phyloP scores from a whole-genome alignment of 2,113 vertebrate genomes.

The Amphiprion ocellaris region DNA sequence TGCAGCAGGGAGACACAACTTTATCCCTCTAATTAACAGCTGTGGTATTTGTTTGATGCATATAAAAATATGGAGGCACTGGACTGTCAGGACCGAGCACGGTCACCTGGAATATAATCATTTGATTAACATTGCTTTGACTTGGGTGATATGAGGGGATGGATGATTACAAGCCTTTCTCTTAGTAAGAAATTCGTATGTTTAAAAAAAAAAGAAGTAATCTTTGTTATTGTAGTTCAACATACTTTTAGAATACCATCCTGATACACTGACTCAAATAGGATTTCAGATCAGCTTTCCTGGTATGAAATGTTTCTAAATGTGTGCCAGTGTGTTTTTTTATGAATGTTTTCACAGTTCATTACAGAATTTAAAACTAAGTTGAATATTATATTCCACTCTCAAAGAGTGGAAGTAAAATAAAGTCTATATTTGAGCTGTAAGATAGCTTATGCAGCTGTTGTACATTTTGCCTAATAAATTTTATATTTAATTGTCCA shows the following conservation, averaged over 20 bases:
- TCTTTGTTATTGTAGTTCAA: no score
- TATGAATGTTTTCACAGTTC: constrained; percentile 84
- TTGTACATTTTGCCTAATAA: constrained; percentile 87
- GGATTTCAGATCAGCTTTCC: constrained; percentile 59
- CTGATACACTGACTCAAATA: not conserved
- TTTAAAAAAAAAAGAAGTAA: not conserved
- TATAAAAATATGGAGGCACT: not conserved
- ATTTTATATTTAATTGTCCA: constrained; percentile 84
- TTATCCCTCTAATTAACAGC: not conserved
- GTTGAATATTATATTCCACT: constrained; percentile 75
- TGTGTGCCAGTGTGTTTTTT: constrained; percentile 75
- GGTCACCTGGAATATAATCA: constrained; percentile 1
- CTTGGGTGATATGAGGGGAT: not conserved
- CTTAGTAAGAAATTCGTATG: not conserved
- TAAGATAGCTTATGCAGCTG: constrained; percentile 81
- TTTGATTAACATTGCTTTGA: not conserved
- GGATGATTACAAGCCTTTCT: not conserved
- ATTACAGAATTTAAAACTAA: constrained; percentile 68
- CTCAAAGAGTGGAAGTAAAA: constrained; percentile 77
- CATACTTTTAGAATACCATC: not conserved
- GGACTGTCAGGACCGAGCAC: not conserved
- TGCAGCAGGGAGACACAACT: not conserved
- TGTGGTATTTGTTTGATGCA: not conserved
- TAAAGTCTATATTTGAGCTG: constrained; percentile 80
- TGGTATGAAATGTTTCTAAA: constrained; percentile 62